Conservation (phyloP, 2,113 vertebrate species). For the Callionymus lyra region DNA sequence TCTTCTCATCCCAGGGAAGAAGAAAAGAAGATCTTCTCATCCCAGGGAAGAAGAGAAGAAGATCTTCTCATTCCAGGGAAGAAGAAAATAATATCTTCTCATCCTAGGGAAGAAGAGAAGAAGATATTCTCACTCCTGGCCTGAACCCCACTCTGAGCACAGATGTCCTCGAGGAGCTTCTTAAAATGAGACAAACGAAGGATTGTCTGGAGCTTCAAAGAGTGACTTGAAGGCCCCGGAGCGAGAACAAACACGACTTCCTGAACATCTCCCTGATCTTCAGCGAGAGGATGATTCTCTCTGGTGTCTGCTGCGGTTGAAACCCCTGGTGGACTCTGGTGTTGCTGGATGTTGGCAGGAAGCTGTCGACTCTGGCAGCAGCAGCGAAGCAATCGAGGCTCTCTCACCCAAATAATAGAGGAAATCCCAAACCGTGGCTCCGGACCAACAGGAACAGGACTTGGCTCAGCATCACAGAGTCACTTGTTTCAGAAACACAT, state of each 20-base stretch:
- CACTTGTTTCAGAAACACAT: background rate
- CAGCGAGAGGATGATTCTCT: slow-evolving; percentile 4
- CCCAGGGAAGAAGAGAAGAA: no score
- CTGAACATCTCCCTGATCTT: slow-evolving; percentile 20
- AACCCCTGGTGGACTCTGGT: slow-evolving; percentile 12
- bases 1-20: no score
- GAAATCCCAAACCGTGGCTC: slow-evolving; percentile 19
- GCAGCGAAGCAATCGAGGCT: slow-evolving; percentile 8
- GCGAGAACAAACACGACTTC: slow-evolving; percentile 22
- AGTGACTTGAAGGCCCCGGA: no score
- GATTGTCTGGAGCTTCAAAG: slow-evolving; percentile 13
- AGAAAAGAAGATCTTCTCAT: no score
- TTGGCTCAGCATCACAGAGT: background rate
- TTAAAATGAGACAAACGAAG: background rate
- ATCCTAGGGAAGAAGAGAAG: no score
- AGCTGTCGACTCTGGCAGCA: slow-evolving; percentile 5
- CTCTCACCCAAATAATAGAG: slow-evolving; percentile 14
- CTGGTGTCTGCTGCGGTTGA: slow-evolving; percentile 3
- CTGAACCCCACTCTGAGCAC: background rate
- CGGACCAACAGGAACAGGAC: slow-evolving; percentile 1
- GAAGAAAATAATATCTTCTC: no score
- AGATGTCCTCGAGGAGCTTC: background rate
- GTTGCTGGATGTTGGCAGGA: slow-evolving; percentile 8
- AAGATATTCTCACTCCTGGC: no score
- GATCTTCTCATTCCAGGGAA: no score